Evolutionary conservation across 2,113 vertebrate species (phyloP).

Genomic region (Macrotis lagotis): DNA sequence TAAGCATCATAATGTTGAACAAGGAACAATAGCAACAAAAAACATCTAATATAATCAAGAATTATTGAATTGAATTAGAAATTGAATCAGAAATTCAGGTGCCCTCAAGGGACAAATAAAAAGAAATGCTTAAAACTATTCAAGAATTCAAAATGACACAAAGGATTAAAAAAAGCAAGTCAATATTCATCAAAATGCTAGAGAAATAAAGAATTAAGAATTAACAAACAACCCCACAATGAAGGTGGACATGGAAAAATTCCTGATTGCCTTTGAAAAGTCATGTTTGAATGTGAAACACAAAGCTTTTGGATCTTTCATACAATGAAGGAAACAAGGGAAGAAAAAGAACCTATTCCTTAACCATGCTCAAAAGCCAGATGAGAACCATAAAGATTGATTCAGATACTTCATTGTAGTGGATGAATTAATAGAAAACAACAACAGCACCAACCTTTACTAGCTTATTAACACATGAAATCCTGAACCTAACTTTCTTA

Average conservation of each 20-base stretch:
- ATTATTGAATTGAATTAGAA: too few species aligned
- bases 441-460: not conserved
- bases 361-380: not conserved
- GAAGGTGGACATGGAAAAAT: not conserved
- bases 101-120: not conserved
- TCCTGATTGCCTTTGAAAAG: not conserved
- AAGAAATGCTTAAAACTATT: not conserved
- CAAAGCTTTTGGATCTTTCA: not conserved
- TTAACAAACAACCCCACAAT: not conserved
- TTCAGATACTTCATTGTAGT: not conserved
- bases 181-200: not conserved
- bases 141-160: not conserved
- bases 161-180: not conserved
- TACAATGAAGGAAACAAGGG: not conserved
- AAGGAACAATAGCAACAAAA: not conserved
- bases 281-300: not conserved
- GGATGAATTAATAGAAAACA: not conserved
- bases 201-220: not conserved
- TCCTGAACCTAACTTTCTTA: not conserved
- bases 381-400: not conserved
- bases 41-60: not conserved
- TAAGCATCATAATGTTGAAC: not conserved
- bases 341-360: not conserved
- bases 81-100: not conserved
- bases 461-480: not conserved